Conservation (phyloP, 1,140 invertebrate genomes). For the Zeugodacus cucurbitae region DNA sequence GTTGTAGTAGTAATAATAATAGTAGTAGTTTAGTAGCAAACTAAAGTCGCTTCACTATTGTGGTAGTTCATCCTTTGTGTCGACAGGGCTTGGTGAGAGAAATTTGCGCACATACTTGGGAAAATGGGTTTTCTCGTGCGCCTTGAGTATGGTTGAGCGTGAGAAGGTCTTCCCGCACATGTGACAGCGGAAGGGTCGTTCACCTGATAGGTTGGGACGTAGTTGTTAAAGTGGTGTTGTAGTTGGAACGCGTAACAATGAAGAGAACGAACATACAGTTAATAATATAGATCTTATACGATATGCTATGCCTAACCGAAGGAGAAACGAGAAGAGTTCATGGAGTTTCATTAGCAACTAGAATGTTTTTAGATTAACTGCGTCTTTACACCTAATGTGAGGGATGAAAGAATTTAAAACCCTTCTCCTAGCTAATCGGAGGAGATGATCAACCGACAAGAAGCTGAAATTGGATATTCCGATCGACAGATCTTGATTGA, state of each 20-base stretch:
- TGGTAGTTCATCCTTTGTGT: conserved; percentile 82
- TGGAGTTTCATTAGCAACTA: neutral
- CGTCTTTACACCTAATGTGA: no score
- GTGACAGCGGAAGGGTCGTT: conserved; percentile 87
- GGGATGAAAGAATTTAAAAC: no score
- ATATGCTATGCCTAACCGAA: neutral
- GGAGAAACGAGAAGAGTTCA: neutral
- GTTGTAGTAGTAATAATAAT: conserved; percentile 61
- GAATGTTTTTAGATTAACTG: neutral
- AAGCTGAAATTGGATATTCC: no score
- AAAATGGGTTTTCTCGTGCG: conserved; percentile 92
- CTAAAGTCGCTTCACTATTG: conserved; percentile 70
- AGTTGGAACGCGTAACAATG: neutral
- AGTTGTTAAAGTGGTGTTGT: neutral
- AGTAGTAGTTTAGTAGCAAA: conserved; percentile 67
- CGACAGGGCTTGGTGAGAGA: conserved; percentile 84
- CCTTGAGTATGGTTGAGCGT: conserved; percentile 87
- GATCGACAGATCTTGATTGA: no score
- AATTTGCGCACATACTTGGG: conserved; percentile 89
- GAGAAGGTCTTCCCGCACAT: conserved; percentile 92
- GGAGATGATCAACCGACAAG: no score
- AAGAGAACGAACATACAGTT: neutral
- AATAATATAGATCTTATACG: neutral
- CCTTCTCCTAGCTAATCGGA: no score
- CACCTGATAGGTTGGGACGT: conserved; percentile 67